Percentiles rank a stretch among this genome's conserved stretches.
phyloP scores from a whole-genome alignment of 2,797 vertebrate genomes.

The Brotula barbata region DNA sequence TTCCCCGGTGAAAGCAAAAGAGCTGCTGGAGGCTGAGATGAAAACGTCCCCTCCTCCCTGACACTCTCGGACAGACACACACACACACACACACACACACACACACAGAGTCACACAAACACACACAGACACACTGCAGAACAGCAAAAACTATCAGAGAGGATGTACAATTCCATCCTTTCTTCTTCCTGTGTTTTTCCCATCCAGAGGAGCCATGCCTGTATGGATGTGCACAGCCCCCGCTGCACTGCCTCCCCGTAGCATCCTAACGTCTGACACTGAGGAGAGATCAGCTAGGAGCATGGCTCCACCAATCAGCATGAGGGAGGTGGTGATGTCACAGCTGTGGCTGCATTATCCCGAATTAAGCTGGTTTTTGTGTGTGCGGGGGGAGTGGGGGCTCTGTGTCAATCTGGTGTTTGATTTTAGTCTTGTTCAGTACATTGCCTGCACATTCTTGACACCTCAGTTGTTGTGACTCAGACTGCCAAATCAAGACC shows the following conservation, averaged over 20 bases:
- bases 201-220: conserved; percentile 71
- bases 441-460: too few species aligned
- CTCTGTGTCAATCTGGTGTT: conserved; percentile 3
- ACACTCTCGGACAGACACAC: conserved; percentile 52
- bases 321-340: conserved; percentile 76
- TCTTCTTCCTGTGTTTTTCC: conserved; percentile 69
- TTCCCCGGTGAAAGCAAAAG: conserved; percentile 66
- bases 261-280: conserved; percentile 72
- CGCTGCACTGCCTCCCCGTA: conserved; percentile 71
- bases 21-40: conserved; percentile 70
- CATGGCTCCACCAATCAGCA: conserved; percentile 76
- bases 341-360: conserved; percentile 67
- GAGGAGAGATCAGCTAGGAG: conserved; percentile 70
- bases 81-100: conserved; percentile 28
- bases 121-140: conserved; percentile 8
- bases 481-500: too few species aligned
- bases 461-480: too few species aligned
- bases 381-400: conserved; percentile 27
- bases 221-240: conserved; percentile 74
- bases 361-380: conserved; percentile 52
- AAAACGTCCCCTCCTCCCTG: conserved; percentile 67
- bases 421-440: conserved; percentile 15
- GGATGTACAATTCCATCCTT: conserved; percentile 65
- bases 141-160: conserved; percentile 56
- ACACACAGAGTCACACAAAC: conserved; percentile 27